Conservation (phyloP, 2,113 vertebrate species). For the Tylochromis polylepis region DNA sequence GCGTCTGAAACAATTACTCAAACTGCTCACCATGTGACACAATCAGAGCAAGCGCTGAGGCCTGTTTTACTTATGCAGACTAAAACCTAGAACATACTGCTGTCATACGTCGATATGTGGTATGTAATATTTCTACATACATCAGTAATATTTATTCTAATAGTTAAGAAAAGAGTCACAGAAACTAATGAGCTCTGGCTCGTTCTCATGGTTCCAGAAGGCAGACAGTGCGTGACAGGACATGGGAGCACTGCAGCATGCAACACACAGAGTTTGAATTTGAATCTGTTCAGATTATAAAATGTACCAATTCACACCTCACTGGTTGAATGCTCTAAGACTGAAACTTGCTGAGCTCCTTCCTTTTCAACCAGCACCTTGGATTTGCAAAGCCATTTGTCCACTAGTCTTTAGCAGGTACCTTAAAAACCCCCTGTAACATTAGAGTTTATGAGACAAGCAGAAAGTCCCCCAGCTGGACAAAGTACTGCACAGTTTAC, state of each 20-base stretch:
- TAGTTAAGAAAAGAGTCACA: neutral
- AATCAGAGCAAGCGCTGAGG: neutral
- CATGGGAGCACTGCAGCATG: neutral
- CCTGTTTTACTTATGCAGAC: neutral
- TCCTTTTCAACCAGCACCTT: neutral
- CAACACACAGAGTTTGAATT: neutral
- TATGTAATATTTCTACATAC: neutral
- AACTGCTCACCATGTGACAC: neutral
- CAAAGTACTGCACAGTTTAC: neutral
- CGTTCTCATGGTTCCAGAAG: conserved; percentile 10
- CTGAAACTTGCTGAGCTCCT: neutral
- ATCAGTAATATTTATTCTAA: neutral
- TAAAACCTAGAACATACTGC: neutral
- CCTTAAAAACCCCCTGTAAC: neutral
- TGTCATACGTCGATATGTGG: neutral
- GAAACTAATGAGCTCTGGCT: neutral
- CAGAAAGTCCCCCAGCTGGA: neutral
- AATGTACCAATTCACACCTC: conserved; percentile 31
- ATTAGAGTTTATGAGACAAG: neutral
- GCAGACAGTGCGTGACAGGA: conserved; percentile 20
- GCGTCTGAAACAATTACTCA: neutral
- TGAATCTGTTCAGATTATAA: conserved; percentile 15
- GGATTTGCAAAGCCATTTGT: neutral
- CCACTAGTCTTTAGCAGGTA: neutral
- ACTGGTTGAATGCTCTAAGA: neutral